These are phyloP conservation scores for Zoanthus gigantus DNA, from an alignment of 92 coral and sea anemone genomes.

Conservation along the genomic window DNA sequence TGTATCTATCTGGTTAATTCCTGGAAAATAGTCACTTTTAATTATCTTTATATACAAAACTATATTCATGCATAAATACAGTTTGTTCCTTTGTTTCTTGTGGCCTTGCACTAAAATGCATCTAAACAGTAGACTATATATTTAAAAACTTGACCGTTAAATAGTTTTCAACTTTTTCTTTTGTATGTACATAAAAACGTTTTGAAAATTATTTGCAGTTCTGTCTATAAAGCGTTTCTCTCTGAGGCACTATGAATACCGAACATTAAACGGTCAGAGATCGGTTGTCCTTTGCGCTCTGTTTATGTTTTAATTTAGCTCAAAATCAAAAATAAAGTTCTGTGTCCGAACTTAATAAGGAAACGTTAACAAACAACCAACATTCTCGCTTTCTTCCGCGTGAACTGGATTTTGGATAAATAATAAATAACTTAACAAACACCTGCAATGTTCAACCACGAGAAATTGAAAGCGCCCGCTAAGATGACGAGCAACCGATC, in stretches of 20 bases:
- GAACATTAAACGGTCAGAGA: neutral
- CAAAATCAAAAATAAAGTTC: too few species aligned
- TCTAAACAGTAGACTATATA: neutral
- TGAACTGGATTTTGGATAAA: too few species aligned
- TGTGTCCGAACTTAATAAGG: too few species aligned
- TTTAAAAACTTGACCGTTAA: neutral
- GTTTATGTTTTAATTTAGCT: neutral
- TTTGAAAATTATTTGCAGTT: neutral
- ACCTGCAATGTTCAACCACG: too few species aligned
- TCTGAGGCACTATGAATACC: neutral
- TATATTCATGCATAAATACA: neutral
- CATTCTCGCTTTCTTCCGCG: too few species aligned
- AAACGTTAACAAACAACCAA: too few species aligned
- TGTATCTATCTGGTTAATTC: neutral
- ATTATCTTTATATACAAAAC: neutral
- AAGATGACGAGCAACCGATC: too few species aligned
- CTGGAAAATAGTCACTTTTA: neutral
- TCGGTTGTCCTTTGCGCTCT: neutral
- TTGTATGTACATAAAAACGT: neutral
- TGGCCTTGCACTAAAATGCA: neutral
- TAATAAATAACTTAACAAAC: too few species aligned
- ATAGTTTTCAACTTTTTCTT: neutral
- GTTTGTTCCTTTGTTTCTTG: neutral
- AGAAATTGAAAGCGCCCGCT: too few species aligned
- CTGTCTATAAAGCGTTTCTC: neutral